These are phyloP conservation scores for Alethe castanea DNA, from an alignment of 2,113 vertebrate species.

Conservation along the genomic window DNA sequence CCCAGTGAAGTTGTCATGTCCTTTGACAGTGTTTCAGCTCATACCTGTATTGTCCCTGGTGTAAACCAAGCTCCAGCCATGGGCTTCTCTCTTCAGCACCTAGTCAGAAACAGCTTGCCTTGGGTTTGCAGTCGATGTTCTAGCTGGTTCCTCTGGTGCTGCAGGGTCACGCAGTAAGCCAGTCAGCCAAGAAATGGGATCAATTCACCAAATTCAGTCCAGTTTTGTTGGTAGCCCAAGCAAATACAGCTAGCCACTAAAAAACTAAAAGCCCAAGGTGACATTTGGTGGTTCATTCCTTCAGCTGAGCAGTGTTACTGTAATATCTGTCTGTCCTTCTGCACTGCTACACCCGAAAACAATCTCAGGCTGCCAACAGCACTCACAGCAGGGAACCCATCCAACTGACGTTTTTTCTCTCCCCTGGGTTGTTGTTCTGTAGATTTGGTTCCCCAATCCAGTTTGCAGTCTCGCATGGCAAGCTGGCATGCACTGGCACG, in stretches of 20 bases:
- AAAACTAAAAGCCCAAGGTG: neutral
- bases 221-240: neutral
- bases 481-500: neutral
- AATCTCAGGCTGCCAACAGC: neutral
- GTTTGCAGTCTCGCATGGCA: neutral
- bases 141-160: neutral
- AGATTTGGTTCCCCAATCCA: neutral
- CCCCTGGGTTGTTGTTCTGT: neutral
- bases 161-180: rapidly evolving
- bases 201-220: neutral
- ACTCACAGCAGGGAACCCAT: rapidly evolving
- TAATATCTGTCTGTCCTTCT: neutral
- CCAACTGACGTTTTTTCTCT: neutral
- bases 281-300: neutral
- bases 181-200: neutral
- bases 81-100: neutral
- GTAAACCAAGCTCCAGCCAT: neutral
- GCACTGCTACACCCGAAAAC: neutral
- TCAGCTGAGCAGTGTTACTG: rapidly evolving
- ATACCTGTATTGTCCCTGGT: neutral
- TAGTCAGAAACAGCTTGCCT: neutral
- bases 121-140: neutral
- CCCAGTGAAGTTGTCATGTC: neutral
- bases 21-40: neutral
- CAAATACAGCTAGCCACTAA: neutral